Evolutionary conservation across 37 sponge, comb jelly and placozoan species (phyloP).

Genomic region (Halisarca cf. caerulea): DNA sequence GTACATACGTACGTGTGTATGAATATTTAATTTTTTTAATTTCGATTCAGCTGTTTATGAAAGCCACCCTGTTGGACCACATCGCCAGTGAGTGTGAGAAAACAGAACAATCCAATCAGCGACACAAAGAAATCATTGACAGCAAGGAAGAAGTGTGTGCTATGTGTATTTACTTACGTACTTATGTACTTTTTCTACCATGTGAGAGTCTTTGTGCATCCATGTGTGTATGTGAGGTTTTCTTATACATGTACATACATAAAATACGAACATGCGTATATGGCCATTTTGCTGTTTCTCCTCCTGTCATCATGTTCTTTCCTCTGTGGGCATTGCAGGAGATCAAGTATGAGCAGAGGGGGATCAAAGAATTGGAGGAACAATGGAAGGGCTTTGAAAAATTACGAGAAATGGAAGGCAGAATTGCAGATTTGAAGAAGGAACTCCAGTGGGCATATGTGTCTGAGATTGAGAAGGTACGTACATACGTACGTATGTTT

Average conservation of each 20-base stretch:
- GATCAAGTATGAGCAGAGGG: conserved; percentile 36
- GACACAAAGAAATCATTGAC: conserved; percentile 50
- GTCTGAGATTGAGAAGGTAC: conserved; percentile 57
- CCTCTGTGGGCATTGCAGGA: conserved; percentile 9
- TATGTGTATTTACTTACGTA: background rate
- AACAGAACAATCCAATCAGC: conserved; percentile 55
- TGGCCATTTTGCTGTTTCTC: background rate
- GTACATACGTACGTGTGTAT: background rate
- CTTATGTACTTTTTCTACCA: background rate
- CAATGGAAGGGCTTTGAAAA: conserved; percentile 50
- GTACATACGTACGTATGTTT: conserved; percentile 1
- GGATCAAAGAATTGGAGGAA: conserved; percentile 69
- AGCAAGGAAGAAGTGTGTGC: conserved; percentile 46
- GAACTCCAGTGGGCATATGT: conserved; percentile 87
- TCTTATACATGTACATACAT: background rate
- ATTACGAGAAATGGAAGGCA: conserved; percentile 57
- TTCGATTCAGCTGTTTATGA: conserved; percentile 85
- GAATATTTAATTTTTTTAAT: conserved; percentile 15
- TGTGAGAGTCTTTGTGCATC: too few species aligned
- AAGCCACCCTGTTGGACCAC: conserved; percentile 95
- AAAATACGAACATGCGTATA: background rate
- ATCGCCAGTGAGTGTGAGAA: conserved; percentile 77
- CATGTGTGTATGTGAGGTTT: too few species aligned
- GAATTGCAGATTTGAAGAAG: conserved; percentile 41
- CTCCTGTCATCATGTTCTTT: too few species aligned